phyloP scores from a whole-genome alignment of 2,113 vertebrate species.

The Carassius gibelio region DNA sequence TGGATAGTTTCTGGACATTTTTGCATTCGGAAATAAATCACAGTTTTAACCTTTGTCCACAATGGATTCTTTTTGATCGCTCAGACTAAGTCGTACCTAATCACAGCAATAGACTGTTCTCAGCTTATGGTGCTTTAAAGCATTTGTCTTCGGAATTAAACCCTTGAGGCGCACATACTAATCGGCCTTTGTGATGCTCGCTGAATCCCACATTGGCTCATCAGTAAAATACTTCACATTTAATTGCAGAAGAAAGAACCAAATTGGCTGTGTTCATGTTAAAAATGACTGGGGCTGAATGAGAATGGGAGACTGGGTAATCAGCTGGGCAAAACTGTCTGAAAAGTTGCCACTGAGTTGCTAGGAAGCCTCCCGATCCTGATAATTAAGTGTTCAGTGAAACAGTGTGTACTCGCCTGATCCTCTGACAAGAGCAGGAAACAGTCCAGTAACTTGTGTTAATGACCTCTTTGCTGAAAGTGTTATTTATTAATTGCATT shows the following conservation, averaged over 20 bases:
- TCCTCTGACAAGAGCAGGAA: conserved; percentile 55
- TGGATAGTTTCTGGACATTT: not conserved
- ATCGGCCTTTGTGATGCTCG: conserved; percentile 49
- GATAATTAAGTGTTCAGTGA: conserved; percentile 55
- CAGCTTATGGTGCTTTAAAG: conserved; percentile 20
- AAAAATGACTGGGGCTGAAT: conserved; percentile 19
- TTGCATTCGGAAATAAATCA: not conserved
- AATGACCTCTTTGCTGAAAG: conserved; percentile 61
- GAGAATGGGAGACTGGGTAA: conserved; percentile 25
- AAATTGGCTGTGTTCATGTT: conserved; percentile 47
- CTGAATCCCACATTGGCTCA: conserved; percentile 60
- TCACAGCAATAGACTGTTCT: conserved; percentile 16
- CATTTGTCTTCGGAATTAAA: conserved; percentile 36
- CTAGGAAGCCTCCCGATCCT: conserved; percentile 48
- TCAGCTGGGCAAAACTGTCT: conserved; percentile 55
- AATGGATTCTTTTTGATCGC: conserved; percentile 9
- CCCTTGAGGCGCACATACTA: conserved; percentile 35
- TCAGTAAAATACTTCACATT: conserved; percentile 64
- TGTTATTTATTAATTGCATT: conserved; percentile 64
- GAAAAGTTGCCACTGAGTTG: conserved; percentile 54
- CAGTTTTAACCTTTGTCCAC: conserved; percentile 20
- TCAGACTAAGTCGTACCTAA: conserved; percentile 13
- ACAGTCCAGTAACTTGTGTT: conserved; percentile 62
- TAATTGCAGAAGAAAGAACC: conserved; percentile 56
- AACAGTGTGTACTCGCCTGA: conserved; percentile 45